Evolutionary conservation across 2,113 vertebrate genomes (phyloP).

Genomic region (Sapajus apella): DNA sequence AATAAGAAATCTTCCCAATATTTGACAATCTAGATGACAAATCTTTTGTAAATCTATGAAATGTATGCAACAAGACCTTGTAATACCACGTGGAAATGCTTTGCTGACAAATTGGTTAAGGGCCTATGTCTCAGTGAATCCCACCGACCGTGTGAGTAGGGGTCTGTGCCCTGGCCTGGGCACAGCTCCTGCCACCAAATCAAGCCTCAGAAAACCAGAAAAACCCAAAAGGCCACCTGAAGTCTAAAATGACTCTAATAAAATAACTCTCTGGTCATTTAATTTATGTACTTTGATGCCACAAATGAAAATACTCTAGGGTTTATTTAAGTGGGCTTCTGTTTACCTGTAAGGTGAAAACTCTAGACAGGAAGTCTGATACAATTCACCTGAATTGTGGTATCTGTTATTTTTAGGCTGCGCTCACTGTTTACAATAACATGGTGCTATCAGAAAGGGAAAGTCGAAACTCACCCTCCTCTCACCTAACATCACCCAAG

Average conservation of each 20-base stretch:
- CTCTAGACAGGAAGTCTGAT: too few species aligned
- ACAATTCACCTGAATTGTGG: fast-evolving
- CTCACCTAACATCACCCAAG: too few species aligned
- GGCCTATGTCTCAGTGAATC: not conserved
- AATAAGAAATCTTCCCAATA: not conserved
- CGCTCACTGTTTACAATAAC: fast-evolving
- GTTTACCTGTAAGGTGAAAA: not conserved
- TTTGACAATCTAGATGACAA: not conserved
- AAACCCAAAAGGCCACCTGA: not conserved
- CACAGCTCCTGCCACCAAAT: not conserved
- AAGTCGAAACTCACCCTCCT: fast-evolving
- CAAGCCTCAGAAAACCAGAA: not conserved
- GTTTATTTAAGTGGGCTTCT: not conserved
- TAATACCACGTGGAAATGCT: fast-evolving
- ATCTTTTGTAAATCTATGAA: not conserved
- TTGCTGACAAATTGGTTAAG: fast-evolving
- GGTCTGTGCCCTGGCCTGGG: too few species aligned
- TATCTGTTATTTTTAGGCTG: fast-evolving
- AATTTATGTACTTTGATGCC: not conserved
- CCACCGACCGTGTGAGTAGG: too few species aligned
- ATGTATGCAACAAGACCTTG: not conserved
- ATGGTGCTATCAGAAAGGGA: fast-evolving
- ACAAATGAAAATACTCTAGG: not conserved
- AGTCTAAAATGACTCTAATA: not conserved
- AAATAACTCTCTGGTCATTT: not conserved